These are phyloP conservation scores for Cetonia aurata DNA, from an alignment of 2,888 invertebrate genomes.

Conservation along the genomic window DNA sequence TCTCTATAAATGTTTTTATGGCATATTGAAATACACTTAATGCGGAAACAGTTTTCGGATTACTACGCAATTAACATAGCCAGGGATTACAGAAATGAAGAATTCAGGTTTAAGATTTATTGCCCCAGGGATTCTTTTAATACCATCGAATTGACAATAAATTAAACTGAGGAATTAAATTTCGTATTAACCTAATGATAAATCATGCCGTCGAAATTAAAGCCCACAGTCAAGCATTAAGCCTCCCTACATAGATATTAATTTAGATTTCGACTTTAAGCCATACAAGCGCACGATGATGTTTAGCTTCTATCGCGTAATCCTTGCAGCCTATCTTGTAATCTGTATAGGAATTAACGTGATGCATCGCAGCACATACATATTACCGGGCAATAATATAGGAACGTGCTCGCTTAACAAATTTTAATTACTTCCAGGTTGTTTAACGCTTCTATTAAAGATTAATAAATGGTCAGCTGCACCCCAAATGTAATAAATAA, in stretches of 20 bases:
- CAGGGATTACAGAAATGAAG: background rate
- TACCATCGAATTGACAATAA: background rate
- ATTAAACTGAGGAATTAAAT: constrained; percentile 1
- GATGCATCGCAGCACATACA: constrained; percentile 9
- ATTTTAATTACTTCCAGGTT: constrained; percentile 24
- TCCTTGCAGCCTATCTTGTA: constrained; percentile 20
- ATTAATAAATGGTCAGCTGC: too few relatives aligned
- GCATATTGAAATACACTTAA: too few relatives aligned
- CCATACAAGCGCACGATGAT: constrained; percentile 8
- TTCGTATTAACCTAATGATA: constrained; percentile 10
- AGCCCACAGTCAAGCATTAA: constrained; percentile 10
- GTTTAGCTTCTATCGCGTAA: constrained; percentile 1
- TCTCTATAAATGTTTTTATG: too few relatives aligned
- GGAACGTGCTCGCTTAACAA: constrained; percentile 16
- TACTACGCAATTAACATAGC: too few relatives aligned
- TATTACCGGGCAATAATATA: constrained; percentile 8
- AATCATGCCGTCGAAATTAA: constrained; percentile 7
- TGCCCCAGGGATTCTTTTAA: background rate
- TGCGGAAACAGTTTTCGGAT: too few relatives aligned
- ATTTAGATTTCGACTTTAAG: constrained; percentile 17
- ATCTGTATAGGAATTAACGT: constrained; percentile 10
- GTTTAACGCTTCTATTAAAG: constrained; percentile 19
- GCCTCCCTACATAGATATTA: constrained; percentile 17
- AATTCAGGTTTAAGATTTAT: background rate
- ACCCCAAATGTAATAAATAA: too few relatives aligned